Conservation (phyloP, 2,888 invertebrate genomes). For the Serripes groenlandicus region DNA sequence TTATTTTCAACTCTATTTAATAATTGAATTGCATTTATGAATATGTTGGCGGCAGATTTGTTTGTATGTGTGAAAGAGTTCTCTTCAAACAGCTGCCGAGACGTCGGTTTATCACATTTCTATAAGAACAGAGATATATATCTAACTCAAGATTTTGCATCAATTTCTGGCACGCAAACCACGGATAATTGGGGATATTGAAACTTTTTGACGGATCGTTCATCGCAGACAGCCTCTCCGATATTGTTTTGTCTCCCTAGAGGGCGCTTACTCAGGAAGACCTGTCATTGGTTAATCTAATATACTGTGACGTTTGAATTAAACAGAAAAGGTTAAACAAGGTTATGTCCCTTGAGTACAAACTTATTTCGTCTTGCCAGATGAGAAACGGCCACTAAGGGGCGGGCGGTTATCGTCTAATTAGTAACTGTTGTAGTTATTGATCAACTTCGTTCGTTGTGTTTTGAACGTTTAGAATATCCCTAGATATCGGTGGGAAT, state of each 20-base stretch:
- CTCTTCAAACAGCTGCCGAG: background rate
- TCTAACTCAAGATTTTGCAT: conserved; percentile 2
- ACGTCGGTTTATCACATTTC: background rate
- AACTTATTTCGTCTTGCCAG: conserved; percentile 14
- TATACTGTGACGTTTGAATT: conserved; percentile 3
- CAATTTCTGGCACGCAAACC: background rate
- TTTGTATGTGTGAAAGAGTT: too few species aligned
- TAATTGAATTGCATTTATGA: too few species aligned
- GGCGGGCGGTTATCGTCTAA: background rate
- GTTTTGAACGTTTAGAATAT: too few species aligned
- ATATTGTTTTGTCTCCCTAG: conserved; percentile 19
- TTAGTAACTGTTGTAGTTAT: background rate
- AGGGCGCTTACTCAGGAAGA: conserved; percentile 17
- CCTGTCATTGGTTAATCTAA: conserved; percentile 17
- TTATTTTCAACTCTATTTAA: too few species aligned
- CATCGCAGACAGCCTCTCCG: conserved; percentile 1
- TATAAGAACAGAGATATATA: background rate
- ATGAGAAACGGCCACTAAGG: conserved; percentile 10
- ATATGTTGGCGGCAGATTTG: too few species aligned
- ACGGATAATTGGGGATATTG: conserved; percentile 7
- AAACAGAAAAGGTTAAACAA: conserved; percentile 11
- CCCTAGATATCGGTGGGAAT: too few species aligned
- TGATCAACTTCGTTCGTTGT: too few species aligned
- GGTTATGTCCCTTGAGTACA: conserved; percentile 7
- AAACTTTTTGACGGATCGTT: conserved; percentile 7